phyloP scores from a whole-genome alignment of 1,140 invertebrate genomes.

The Meloidogyne floridensis region DNA sequence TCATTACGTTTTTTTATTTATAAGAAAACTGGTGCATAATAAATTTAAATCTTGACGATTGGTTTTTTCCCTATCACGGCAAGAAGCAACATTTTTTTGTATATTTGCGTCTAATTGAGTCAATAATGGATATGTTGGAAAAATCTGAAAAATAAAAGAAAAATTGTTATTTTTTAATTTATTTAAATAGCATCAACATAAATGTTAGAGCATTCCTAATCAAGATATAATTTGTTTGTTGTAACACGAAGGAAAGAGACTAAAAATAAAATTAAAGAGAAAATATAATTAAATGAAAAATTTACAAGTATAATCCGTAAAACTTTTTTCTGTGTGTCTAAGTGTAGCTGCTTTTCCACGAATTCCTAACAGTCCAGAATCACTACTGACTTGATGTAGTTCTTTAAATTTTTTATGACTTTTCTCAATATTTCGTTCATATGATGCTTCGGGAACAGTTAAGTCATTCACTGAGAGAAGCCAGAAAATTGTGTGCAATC shows the following conservation, averaged over 20 bases:
- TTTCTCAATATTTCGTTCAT: conserved; percentile 83
- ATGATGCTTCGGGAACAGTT: conserved; percentile 83
- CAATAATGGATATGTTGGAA: conserved; percentile 39
- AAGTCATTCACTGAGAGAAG: conserved; percentile 94
- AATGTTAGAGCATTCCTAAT: conserved; percentile 47
- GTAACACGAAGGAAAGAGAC: conserved; percentile 31
- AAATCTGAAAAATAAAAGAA: conserved; percentile 36
- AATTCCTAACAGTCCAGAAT: background rate
- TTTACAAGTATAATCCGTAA: too few relatives aligned
- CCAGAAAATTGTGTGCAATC: conserved; percentile 97
- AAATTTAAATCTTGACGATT: conserved; percentile 43
- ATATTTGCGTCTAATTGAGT: conserved; percentile 12
- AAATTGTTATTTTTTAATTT: background rate
- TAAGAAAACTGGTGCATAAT: conserved; percentile 40
- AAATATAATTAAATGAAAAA: background rate
- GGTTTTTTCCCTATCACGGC: conserved; percentile 37
- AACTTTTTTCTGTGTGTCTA: conserved; percentile 80
- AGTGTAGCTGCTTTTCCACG: conserved; percentile 66
- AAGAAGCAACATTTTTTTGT: conserved; percentile 35
- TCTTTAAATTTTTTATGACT: conserved; percentile 44
- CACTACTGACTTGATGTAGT: conserved; percentile 8
- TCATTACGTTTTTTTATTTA: conserved; percentile 38
- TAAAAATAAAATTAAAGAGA: background rate
- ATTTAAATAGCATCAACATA: conserved; percentile 44
- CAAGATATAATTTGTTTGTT: conserved; percentile 35